phyloP scores from a whole-genome alignment of 1,140 invertebrate species.

The Papilio dardanus region DNA sequence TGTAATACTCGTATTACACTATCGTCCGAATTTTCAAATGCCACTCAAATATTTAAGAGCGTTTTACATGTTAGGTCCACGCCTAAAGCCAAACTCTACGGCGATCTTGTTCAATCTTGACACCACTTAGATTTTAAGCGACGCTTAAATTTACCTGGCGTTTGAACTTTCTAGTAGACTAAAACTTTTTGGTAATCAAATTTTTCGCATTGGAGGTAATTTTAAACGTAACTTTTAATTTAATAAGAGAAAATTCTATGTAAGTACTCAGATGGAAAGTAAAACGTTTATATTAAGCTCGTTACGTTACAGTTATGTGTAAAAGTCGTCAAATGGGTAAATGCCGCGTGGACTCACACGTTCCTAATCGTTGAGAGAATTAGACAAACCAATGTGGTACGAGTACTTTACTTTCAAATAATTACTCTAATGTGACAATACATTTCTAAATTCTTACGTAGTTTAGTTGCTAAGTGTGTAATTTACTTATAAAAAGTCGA shows the following conservation, averaged over 20 bases:
- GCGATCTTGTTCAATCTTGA: too few species aligned
- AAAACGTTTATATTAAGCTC: constrained; percentile 44
- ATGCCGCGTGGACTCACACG: constrained; percentile 62
- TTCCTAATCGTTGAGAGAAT: constrained; percentile 74
- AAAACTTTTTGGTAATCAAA: too few species aligned
- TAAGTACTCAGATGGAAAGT: not conserved
- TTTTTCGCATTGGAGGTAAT: too few species aligned
- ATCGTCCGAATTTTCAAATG: too few species aligned
- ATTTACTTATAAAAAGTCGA: not conserved
- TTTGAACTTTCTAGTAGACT: too few species aligned
- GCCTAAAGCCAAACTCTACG: too few species aligned
- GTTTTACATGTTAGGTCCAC: too few species aligned
- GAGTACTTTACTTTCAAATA: constrained; percentile 61
- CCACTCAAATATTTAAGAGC: too few species aligned
- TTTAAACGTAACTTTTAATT: not conserved
- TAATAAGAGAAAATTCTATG: not conserved
- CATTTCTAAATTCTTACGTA: not conserved
- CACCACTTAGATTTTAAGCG: too few species aligned
- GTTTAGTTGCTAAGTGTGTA: not conserved
- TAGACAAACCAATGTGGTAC: constrained; percentile 57
- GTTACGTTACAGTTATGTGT: constrained; percentile 53
- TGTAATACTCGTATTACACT: too few species aligned
- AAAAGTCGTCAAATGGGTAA: constrained; percentile 48
- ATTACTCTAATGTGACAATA: constrained; percentile 49
- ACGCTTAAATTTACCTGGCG: too few species aligned